Evolutionary conservation across 1,140 invertebrate genomes (phyloP), one percentile per base, ranked within the genome.

Genomic region (Drosophila bocki): DNA sequence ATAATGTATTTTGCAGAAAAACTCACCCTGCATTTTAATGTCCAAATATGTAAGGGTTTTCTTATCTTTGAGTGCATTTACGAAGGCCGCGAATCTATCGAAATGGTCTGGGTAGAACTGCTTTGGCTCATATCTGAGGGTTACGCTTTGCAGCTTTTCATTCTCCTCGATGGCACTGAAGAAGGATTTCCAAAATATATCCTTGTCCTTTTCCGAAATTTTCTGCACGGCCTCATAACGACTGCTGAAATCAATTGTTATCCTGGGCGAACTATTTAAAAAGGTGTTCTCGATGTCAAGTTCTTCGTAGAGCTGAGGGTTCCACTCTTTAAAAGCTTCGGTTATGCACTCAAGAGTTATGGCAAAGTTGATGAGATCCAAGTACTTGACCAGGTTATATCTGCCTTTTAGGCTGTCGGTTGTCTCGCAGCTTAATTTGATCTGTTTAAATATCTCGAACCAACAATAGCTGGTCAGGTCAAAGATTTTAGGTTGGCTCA

Each of bases 111-210:
- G 33, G 9, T 22, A 15, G 12, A 7, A 56, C 15, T 19, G 33
- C 5, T 19, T 56, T 22, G 29, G 53, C 13, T 37, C 8, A 15
- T 56, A 53, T 3, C 1, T 17, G 12, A 56, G 4, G 4, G 15
- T 0, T 9, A 56, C 3, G 4, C 7, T 3, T 3, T 15, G 2
- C 53, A 56, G 12, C 8, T 11, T 35, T 37, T 56, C 33, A 19
- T 37, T 56, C 4, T 39, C 53, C 5, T 39, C 13, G 8, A 56
- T 56, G 35, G 35, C 17, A 9, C 4, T 22, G 5, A 39, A 6
- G 13, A 37, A 56, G 13, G 32, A 37, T 6, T 37, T 56, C 53
- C 53, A 56, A 56, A 56, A 56, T 11, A 37, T 39, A 3, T 58
- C 15, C 15, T 29, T 58, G 22, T 58, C 56, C 2, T 7, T 13